Base-by-base conservation (phyloP, 2,888 invertebrate genomes). In the Calameuta idolon region DNA sequence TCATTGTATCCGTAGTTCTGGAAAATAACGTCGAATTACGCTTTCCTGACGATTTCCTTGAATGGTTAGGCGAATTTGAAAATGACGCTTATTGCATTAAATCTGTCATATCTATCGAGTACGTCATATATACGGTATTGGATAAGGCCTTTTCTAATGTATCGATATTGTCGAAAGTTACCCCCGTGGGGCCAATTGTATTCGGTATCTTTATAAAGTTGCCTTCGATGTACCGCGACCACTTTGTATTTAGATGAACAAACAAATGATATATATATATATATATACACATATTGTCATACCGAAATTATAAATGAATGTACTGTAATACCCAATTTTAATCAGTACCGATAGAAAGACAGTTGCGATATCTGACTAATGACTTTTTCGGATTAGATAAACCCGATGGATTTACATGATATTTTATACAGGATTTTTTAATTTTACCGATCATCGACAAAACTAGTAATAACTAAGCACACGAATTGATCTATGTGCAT, bases 181-280 rank as follows among this genome's bases (percentile, higher is more conserved):
- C 77, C 73, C 34, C 40, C 9, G 40, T n/a, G 77, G 73, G 73
- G 77, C 77, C 77, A 77, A 74, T 31, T 69, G 33, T 68, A 73
- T 37, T 73, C 15, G n/a, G n/a, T 37, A 30, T 75, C 69, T 78
- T 12, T 71, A 37, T 74, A 71, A 75, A 31, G 77, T 77, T 78
- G 82, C 81, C 81, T 82, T 82, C 74, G 71, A 73, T 79, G 78
- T 81, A 74, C 74, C 75, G 76, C 37, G 75, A 71, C 37, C 76
- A 76, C 69, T 76, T 68, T 76, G 40, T 76, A 75, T 37, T 76
- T 79, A 12, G 34, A 74, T 11, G 11, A 74, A 74, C 74, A 37
- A 74, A 34, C 23, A 74, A 30, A 74, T 30, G 11, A 74, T 69
- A 71, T 76, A 40, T 74, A 55, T 68, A n/a, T 34, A 33, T 33